Conservation (phyloP, 2,113 vertebrate genomes). For the Syngnathus scovelli region DNA sequence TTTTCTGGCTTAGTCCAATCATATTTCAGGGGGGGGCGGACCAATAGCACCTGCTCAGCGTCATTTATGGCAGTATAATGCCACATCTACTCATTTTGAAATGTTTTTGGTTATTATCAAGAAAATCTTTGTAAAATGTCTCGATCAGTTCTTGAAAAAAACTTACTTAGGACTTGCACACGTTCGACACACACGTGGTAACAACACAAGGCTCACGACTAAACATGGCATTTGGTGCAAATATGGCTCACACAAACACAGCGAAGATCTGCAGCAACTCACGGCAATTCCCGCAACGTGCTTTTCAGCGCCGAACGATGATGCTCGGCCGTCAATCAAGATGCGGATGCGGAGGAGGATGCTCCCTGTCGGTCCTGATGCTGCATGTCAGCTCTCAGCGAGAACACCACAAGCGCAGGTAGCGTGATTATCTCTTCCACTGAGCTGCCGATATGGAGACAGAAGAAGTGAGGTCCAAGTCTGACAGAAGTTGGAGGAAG, state of each 20-base stretch:
- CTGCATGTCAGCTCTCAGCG: neutral
- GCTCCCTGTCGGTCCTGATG: slow-evolving; percentile 1
- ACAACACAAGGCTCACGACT: no score
- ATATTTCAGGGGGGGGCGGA: no score
- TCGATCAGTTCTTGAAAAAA: neutral
- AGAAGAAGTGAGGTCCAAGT: slow-evolving; percentile 31
- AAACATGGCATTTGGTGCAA: neutral
- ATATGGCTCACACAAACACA: neutral
- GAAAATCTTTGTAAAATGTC: no score
- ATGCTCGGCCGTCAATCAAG: slow-evolving; percentile 47
- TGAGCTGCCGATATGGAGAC: neutral
- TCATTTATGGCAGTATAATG: no score
- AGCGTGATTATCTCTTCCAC: neutral
- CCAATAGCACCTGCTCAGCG: no score
- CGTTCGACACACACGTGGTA: no score
- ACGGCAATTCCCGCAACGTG: neutral
- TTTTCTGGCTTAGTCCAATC: no score
- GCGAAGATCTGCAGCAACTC: neutral
- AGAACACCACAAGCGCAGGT: neutral
- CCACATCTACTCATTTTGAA: no score
- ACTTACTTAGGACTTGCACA: no score
- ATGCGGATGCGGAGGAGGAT: neutral
- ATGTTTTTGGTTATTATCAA: no score
- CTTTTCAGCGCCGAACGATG: slow-evolving; percentile 20
- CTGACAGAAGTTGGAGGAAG: slow-evolving; percentile 45